These are phyloP conservation scores for Pentamera pediparva DNA, from an alignment of 53 echinoderm and acorn worm species.

Conservation along the genomic window DNA sequence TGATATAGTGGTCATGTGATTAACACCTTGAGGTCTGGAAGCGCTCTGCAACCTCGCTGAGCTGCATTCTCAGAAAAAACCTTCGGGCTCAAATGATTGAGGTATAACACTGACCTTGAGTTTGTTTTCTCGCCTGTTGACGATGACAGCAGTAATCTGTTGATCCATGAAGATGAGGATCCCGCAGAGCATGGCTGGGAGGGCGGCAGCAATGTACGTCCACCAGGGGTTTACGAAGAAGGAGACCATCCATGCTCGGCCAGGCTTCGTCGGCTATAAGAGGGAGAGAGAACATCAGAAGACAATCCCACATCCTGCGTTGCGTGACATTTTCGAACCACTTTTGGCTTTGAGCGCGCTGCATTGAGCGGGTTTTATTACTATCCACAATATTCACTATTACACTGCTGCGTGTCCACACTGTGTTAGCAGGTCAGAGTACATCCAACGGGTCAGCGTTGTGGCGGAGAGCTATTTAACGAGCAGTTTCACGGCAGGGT, in stretches of 20 bases:
- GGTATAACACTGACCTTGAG: slow-evolving; percentile 55
- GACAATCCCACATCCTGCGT: not conserved
- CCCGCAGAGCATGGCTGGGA: slow-evolving; percentile 76
- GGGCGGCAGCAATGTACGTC: slow-evolving; percentile 82
- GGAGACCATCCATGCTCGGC: slow-evolving; percentile 77
- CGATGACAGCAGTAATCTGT: slow-evolving; percentile 95
- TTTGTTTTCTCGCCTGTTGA: slow-evolving; percentile 91
- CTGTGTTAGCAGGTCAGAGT: no score
- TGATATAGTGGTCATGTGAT: not conserved
- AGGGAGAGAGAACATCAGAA: not conserved
- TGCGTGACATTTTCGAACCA: no score
- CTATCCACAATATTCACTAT: no score
- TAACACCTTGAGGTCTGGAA: no score
- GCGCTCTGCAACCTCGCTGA: no score
- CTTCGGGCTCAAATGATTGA: not conserved
- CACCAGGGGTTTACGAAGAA: slow-evolving; percentile 93
- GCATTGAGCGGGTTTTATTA: no score
- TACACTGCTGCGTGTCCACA: no score
- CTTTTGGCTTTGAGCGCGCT: no score
- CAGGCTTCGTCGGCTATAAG: slow-evolving; percentile 68
- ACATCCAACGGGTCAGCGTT: no score
- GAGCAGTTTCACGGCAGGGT: no score
- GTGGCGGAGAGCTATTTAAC: no score
- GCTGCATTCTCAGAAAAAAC: not conserved
- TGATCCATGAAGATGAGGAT: slow-evolving; percentile 98